Conservation (phyloP, 2,888 invertebrate species). For the Odontocerum albicorne region DNA sequence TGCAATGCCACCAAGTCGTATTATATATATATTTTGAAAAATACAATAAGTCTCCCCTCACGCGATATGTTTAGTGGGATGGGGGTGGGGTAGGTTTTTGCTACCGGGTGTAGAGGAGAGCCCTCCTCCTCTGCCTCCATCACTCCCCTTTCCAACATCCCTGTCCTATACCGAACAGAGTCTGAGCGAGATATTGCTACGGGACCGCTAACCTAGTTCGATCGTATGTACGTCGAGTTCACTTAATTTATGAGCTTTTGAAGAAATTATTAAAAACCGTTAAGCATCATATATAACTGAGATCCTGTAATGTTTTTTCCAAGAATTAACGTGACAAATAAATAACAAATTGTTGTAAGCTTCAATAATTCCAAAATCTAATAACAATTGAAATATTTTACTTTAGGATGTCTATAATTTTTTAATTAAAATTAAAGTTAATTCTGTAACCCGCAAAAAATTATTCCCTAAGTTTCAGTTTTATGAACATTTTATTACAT, state of each 20-base stretch:
- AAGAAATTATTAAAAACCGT: too few relatives aligned
- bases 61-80: conserved; percentile 22
- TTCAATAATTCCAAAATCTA: too few relatives aligned
- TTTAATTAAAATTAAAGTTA: too few relatives aligned
- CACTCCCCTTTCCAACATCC: conserved; percentile 2
- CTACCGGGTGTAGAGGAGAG: background rate
- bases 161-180: conserved; percentile 20
- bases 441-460: too few relatives aligned
- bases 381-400: too few relatives aligned
- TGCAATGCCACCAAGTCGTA: conserved; percentile 12
- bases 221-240: conserved; percentile 38
- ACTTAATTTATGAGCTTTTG: conserved; percentile 15
- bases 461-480: too few relatives aligned
- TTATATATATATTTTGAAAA: conserved; percentile 35
- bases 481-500: too few relatives aligned
- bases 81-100: conserved; percentile 16
- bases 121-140: background rate
- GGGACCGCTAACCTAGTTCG: conserved; percentile 39
- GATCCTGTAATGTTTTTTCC: too few relatives aligned
- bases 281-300: too few relatives aligned
- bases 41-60: conserved; percentile 34
- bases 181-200: conserved; percentile 41
- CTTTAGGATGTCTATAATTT: too few relatives aligned
- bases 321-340: too few relatives aligned
- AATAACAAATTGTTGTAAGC: too few relatives aligned